Conservation (phyloP, 2,888 invertebrate species). For the Junonia oenone region DNA sequence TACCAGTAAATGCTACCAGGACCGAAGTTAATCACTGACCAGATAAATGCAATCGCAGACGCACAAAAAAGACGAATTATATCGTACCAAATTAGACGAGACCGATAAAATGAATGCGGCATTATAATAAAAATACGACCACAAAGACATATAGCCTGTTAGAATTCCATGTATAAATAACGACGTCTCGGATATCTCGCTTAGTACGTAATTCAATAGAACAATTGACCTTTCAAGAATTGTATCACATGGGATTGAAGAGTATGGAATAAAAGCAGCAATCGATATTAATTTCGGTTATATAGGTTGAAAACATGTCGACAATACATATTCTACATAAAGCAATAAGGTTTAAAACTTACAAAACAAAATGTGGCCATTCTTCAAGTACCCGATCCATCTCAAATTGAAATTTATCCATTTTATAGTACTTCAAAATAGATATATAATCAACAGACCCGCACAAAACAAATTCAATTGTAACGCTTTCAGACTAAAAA, state of each 20-base stretch:
- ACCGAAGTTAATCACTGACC: conserved; percentile 45
- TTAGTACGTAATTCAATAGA: not conserved
- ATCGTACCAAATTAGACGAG: conserved; percentile 16
- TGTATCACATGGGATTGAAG: not conserved
- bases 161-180: conserved; percentile 14
- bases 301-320: too few species aligned
- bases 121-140: conserved; percentile 22
- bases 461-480: conserved; percentile 41
- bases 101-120: conserved; percentile 24
- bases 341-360: conserved; percentile 31
- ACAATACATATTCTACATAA: not conserved
- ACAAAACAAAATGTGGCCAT: conserved; percentile 41
- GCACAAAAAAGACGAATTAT: conserved; percentile 24
- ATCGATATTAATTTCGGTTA: too few species aligned
- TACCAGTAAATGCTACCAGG: conserved; percentile 41
- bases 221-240: not conserved
- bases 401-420: not conserved
- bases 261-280: not conserved
- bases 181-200: not conserved
- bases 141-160: conserved; percentile 19
- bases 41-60: conserved; percentile 28
- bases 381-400: conserved; percentile 44
- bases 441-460: conserved; percentile 25
- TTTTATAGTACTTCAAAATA: not conserved
- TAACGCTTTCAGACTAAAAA: conserved; percentile 42